phyloP scores from a whole-genome alignment of 1,140 invertebrate genomes.

The Cyclina sinensis region DNA sequence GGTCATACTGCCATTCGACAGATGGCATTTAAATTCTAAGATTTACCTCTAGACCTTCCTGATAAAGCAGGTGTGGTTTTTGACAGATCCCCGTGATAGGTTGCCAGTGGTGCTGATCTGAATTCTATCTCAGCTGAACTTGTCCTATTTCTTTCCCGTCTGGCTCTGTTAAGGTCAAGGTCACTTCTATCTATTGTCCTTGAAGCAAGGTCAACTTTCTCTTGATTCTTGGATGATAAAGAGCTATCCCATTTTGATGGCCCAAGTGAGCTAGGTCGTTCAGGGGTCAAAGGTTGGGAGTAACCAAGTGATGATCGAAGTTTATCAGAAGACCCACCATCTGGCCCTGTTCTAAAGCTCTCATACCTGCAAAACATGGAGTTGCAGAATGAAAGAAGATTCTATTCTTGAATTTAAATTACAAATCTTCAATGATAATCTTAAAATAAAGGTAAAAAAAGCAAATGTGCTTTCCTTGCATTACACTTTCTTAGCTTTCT shows the following conservation, averaged over 20 bases:
- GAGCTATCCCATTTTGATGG: not conserved
- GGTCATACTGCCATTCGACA: too few relatives aligned
- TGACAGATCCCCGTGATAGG: slow-evolving; percentile 45
- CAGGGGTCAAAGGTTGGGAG: slow-evolving; percentile 22
- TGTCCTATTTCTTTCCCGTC: slow-evolving; percentile 41
- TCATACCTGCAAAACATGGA: slow-evolving; percentile 34
- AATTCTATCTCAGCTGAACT: slow-evolving; percentile 53
- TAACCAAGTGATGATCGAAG: not conserved
- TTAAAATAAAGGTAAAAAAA: too few relatives aligned
- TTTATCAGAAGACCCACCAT: slow-evolving; percentile 53
- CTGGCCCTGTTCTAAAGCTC: slow-evolving; percentile 38
- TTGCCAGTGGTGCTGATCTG: slow-evolving; percentile 12
- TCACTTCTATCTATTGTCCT: slow-evolving; percentile 48
- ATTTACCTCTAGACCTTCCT: slow-evolving; percentile 55
- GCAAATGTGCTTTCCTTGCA: too few relatives aligned
- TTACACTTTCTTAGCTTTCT: too few relatives aligned
- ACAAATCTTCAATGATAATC: too few relatives aligned
- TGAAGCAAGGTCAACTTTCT: slow-evolving; percentile 26
- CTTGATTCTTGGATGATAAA: not conserved
- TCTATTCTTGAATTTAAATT: too few relatives aligned
- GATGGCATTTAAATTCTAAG: too few relatives aligned
- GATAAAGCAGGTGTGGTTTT: slow-evolving; percentile 43
- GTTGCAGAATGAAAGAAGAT: too few relatives aligned
- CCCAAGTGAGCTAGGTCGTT: slow-evolving; percentile 37
- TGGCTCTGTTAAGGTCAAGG: not conserved